These are phyloP conservation scores for Poeciliopsis retropinna DNA, from an alignment of 2,113 vertebrate genomes.

Conservation along the genomic window DNA sequence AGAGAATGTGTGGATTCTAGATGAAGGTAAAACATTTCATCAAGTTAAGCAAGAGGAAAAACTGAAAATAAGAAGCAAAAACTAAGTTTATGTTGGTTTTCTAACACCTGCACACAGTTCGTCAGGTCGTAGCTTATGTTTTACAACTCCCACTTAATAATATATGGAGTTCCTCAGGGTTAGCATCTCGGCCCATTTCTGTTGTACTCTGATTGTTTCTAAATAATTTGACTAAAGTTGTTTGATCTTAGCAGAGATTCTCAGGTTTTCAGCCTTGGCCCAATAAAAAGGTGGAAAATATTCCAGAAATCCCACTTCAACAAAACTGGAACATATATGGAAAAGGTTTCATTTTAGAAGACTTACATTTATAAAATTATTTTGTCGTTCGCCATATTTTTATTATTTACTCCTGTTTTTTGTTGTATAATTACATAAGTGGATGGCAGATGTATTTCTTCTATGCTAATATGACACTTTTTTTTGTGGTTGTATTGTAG, in stretches of 20 bases:
- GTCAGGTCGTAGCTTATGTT: background rate
- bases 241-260: too few species aligned
- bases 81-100: too few species aligned
- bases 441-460: background rate
- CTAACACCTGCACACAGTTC: too few species aligned
- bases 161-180: background rate
- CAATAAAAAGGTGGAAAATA: background rate
- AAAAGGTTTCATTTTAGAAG: background rate
- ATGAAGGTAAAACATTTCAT: too few species aligned
- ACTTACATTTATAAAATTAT: background rate
- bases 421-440: background rate
- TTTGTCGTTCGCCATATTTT: background rate
- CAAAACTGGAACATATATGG: background rate
- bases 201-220: background rate
- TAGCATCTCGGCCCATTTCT: background rate
- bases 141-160: background rate
- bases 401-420: background rate
- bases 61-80: too few species aligned
- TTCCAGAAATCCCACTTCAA: background rate
- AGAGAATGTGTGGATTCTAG: too few species aligned
- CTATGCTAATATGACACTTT: background rate
- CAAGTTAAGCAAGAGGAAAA: too few species aligned
- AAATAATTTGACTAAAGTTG: too few species aligned
- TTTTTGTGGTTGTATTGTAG: background rate
- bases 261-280: too few species aligned